Percentiles rank a stretch among this genome's conserved stretches.
Conservation (phyloP, 2,113 vertebrate genomes). For the Dendrocopos noguchii region DNA sequence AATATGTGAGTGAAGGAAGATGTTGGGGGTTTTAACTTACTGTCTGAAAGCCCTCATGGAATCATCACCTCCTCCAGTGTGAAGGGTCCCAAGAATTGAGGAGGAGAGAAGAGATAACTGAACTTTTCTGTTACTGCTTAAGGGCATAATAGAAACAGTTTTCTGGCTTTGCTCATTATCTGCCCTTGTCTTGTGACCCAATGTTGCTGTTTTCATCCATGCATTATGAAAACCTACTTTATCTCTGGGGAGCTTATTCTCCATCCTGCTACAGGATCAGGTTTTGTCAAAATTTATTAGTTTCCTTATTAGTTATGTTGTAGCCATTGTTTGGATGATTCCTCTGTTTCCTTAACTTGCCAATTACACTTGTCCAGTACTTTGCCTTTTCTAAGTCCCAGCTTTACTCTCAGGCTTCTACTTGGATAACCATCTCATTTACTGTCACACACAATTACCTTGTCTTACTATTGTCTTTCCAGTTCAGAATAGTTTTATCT, state of each 20-base stretch:
- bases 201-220: not conserved
- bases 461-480: not conserved
- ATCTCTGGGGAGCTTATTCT: not conserved
- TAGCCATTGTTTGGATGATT: not conserved
- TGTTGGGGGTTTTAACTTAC: not conserved
- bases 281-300: not conserved
- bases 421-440: not conserved
- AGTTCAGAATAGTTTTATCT: not conserved
- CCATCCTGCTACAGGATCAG: not conserved
- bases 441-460: not conserved
- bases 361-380: not conserved
- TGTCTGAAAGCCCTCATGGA: not conserved
- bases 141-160: not conserved
- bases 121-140: not conserved
- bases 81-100: not conserved
- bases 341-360: not conserved
- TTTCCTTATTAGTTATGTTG: not conserved
- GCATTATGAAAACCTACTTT: not conserved
- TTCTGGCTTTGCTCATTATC: not conserved
- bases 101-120: not conserved
- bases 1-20: not conserved
- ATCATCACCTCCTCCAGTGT: not conserved
- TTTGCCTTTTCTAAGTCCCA: not conserved
- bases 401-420: not conserved
- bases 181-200: not conserved